Evolutionary conservation across 2,888 invertebrate species (phyloP).

Genomic region (Diadromus collaris): DNA sequence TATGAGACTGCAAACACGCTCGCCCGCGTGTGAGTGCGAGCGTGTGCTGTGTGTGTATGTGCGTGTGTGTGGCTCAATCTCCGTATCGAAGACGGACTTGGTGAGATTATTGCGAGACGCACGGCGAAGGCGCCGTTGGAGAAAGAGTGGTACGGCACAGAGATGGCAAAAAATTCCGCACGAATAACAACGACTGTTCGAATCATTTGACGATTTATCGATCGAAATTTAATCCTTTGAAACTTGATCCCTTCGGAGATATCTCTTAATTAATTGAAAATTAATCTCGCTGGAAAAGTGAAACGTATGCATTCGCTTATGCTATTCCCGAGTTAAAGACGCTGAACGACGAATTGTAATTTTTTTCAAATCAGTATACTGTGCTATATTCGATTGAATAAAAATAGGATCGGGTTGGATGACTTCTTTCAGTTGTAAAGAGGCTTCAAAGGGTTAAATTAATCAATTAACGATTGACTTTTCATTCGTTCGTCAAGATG

Average conservation of each 20-base stretch:
- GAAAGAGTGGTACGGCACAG: slow-evolving; percentile 26
- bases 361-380: slow-evolving; percentile 4
- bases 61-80: slow-evolving; percentile 32
- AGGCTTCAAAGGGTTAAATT: background rate
- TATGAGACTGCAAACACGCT: slow-evolving; percentile 24
- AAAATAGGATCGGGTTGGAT: background rate
- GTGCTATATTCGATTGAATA: background rate
- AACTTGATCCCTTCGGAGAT: no score
- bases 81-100: slow-evolving; percentile 16
- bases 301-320: background rate
- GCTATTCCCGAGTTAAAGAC: background rate
- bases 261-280: no score
- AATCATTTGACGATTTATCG: background rate
- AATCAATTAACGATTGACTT: background rate
- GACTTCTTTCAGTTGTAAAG: background rate
- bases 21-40: slow-evolving; percentile 9
- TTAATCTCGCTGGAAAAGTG: background rate
- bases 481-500: slow-evolving; percentile 12
- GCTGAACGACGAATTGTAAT: background rate
- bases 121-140: slow-evolving; percentile 20
- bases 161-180: slow-evolving; percentile 17
- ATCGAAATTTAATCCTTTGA: background rate
- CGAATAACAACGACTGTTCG: background rate
- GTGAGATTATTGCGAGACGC: slow-evolving; percentile 14
- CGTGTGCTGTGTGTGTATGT: slow-evolving; percentile 10